A percentile compares a stretch with the other conserved stretches of the same genome.
Evolutionary conservation across 2,888 invertebrate genomes (phyloP).

Genomic region (Morpho achilles): DNA sequence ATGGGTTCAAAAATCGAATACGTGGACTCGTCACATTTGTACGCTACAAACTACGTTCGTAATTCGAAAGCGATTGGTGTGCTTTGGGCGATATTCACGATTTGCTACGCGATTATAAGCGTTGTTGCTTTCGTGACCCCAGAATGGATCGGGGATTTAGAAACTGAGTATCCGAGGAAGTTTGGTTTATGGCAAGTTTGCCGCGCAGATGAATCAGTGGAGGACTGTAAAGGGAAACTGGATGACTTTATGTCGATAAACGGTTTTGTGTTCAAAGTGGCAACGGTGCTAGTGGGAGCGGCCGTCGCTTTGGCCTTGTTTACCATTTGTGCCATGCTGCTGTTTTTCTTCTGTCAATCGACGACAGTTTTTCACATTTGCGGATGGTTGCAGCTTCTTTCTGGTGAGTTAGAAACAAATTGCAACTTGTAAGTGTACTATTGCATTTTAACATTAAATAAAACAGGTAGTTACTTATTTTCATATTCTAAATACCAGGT

Average conservation of each 20-base stretch:
- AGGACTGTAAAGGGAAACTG: constrained; percentile 91
- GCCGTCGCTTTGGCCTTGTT: constrained; percentile 91
- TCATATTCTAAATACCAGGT: too few relatives aligned
- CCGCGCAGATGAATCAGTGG: constrained; percentile 85
- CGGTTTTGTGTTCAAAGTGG: constrained; percentile 90
- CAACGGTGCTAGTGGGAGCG: constrained; percentile 93
- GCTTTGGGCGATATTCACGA: constrained; percentile 98
- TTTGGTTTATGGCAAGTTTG: constrained; percentile 96
- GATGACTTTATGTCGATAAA: constrained; percentile 90
- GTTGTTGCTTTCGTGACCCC: constrained; percentile 97
- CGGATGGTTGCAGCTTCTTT: constrained; percentile 96
- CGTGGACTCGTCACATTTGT: constrained; percentile 93
- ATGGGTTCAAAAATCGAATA: constrained; percentile 97
- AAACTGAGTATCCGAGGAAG: constrained; percentile 92
- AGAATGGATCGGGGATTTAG: constrained; percentile 92
- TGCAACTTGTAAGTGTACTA: too few relatives aligned
- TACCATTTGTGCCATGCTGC: constrained; percentile 92
- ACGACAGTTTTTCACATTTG: constrained; percentile 95
- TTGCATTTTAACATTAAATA: too few relatives aligned
- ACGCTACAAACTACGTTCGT: constrained; percentile 93
- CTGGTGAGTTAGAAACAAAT: constrained; percentile 83
- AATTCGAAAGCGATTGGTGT: constrained; percentile 97
- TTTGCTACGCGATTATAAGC: constrained; percentile 97
- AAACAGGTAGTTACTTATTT: too few relatives aligned
- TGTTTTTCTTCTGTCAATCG: constrained; percentile 96